Evolutionary conservation across 2,797 vertebrate genomes (phyloP).

Genomic region (Hirundo rustica): DNA sequence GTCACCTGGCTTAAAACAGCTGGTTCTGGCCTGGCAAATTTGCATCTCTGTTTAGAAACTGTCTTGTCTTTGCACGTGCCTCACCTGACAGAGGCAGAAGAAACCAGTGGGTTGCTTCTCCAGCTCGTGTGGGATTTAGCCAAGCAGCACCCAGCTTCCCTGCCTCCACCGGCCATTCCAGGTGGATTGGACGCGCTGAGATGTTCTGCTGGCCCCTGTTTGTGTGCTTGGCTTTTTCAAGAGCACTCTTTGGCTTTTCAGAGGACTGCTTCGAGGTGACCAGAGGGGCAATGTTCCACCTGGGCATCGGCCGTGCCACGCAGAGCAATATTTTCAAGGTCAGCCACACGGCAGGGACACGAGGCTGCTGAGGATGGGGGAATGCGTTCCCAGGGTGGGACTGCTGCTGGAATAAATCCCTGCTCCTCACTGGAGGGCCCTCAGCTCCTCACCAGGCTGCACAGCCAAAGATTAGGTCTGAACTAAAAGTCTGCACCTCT

Average conservation of each 20-base stretch:
- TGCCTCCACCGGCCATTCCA: background rate
- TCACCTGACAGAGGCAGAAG: background rate
- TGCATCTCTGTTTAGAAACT: background rate
- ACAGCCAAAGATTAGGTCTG: background rate
- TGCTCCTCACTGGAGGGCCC: background rate
- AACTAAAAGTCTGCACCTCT: background rate
- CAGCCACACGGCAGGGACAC: slow-evolving; percentile 24
- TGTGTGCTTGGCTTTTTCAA: slow-evolving; percentile 1
- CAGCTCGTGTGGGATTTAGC: background rate
- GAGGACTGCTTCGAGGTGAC: slow-evolving; percentile 92
- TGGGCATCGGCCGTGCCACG: slow-evolving; percentile 82
- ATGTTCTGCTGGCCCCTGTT: background rate
- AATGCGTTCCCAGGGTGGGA: background rate
- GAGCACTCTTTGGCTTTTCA: slow-evolving; percentile 69
- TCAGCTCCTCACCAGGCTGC: background rate
- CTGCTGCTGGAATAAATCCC: background rate
- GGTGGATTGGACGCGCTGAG: background rate
- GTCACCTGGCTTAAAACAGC: background rate
- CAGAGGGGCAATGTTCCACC: slow-evolving; percentile 87
- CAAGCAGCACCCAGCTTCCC: background rate
- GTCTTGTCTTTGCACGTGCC: background rate
- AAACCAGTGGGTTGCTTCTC: background rate
- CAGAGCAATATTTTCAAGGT: slow-evolving; percentile 91
- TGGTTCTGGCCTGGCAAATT: background rate
- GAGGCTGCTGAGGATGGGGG: background rate